Evolutionary conservation across 1,140 invertebrate species (phyloP).

Genomic region (Mya arenaria): DNA sequence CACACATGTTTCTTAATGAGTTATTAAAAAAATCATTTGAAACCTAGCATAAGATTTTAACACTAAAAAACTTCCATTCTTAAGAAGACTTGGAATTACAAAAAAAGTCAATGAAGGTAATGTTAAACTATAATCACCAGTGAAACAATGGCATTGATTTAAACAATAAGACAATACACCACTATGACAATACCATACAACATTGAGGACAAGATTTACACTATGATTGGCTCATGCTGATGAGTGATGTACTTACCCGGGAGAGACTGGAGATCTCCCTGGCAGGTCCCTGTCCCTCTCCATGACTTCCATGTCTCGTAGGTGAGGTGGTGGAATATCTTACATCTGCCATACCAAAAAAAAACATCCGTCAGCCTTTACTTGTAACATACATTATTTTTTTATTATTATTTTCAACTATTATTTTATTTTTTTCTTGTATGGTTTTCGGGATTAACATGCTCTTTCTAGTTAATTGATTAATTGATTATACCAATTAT

Average conservation of each 20-base stretch:
- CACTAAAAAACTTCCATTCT: too few species aligned
- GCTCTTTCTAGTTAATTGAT: too few species aligned
- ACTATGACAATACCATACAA: neutral
- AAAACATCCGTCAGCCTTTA: neutral
- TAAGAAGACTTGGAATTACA: neutral
- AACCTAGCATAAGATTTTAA: too few species aligned
- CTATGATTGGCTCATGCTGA: neutral
- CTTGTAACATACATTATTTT: neutral
- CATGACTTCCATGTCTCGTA: neutral
- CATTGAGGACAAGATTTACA: neutral
- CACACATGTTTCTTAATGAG: too few species aligned
- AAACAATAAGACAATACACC: neutral
- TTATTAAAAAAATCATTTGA: too few species aligned
- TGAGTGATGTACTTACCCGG: slow-evolving; percentile 17
- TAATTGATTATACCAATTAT: too few species aligned
- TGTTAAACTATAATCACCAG: neutral
- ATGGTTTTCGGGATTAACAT: neutral
- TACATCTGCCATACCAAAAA: neutral
- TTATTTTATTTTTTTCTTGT: neutral
- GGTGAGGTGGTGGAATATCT: slow-evolving; percentile 25
- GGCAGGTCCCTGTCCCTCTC: slow-evolving; percentile 19
- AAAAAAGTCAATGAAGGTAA: neutral
- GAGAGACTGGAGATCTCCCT: slow-evolving; percentile 21
- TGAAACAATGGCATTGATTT: neutral
- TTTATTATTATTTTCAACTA: too few species aligned